Base-by-base conservation (phyloP, 2,888 invertebrate species). In the Alloplasta piceator region DNA sequence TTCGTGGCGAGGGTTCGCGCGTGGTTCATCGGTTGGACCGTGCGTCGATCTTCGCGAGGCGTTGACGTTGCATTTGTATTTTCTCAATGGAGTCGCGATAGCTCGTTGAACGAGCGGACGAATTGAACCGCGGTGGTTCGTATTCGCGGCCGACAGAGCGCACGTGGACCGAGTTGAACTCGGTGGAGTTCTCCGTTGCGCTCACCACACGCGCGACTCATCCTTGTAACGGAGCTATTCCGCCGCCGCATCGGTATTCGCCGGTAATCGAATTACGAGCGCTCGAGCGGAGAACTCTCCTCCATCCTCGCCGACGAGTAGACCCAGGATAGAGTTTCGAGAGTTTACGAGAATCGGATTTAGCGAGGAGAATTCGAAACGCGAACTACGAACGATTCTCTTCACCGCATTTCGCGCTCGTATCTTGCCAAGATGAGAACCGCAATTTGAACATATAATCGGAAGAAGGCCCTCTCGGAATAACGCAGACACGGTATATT, bases 261-360 rank as follows among this genome's bases (percentile, higher is more conserved):
- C 64, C 26, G 56, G 70, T 66, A 64, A 79, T 79, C 70, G 74
- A 79, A 75, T 79, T 75, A 79, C 64, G 52, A 70, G 79, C 74
- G 26, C 3, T 79, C 67, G 74, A 74, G 48, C 39, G 56, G 68
- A 78, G 73, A 26, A 26, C 73, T 73, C 63, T 66, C 26, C 56
- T 50, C 41, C 55, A 16, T 46, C 52, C 6, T 50, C 36, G 12
- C 50, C 36, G 38, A 7, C 12, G 38, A 7, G 52, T 50, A 50
- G 66, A 50, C 38, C 14, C 9, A 9, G 10, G 12, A 12, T 56
- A 56, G 68, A 68, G 56, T 68, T 56, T 68, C 46, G 52, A 39
- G 52, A 55, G 67, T 52, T 26, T 36, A 67, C 39, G 55, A 14
- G 52, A 67, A 52, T 52, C 9, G 58, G 41, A 68, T n/a, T 46